phyloP scores from a whole-genome alignment of 1,140 invertebrate genomes.

The Geopemphigus sp. region DNA sequence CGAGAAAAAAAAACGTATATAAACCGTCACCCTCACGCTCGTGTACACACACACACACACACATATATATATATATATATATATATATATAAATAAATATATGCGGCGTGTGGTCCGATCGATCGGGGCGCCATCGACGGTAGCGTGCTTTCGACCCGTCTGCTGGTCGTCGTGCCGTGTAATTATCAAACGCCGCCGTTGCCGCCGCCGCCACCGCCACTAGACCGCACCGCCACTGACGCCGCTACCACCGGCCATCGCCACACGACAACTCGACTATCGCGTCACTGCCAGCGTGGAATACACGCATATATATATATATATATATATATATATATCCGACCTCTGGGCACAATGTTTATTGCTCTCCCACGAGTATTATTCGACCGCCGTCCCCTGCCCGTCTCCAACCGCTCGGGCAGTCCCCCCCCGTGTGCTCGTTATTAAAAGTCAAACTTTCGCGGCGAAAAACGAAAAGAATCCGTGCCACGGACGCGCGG shows the following conservation, averaged over 20 bases:
- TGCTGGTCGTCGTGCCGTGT: conserved; percentile 48
- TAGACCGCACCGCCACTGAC: neutral
- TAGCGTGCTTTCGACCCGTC: conserved; percentile 47
- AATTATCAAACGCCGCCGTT: conserved; percentile 48
- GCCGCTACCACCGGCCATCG: neutral
- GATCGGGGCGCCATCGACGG: conserved; percentile 48
- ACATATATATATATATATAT: too few species aligned
- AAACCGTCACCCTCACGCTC: neutral
- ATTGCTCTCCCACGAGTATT: conserved; percentile 46
- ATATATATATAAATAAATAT: neutral
- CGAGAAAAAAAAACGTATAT: neutral
- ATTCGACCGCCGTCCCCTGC: conserved; percentile 6
- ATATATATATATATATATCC: too few species aligned
- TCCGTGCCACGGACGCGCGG: too few species aligned
- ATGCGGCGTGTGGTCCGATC: conserved; percentile 46
- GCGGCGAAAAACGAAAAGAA: neutral
- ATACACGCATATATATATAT: conserved; percentile 30
- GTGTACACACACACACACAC: too few species aligned
- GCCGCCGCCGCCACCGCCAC: neutral
- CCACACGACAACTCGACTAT: neutral
- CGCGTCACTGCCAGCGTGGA: conserved; percentile 11
- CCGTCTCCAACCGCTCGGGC: too few species aligned
- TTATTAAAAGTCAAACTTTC: conserved; percentile 11
- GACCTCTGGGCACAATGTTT: conserved; percentile 34
- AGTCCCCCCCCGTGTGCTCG: too few species aligned